These are phyloP conservation scores for Myotis pilosus DNA, from an alignment of 2,797 vertebrate species.

Conservation along the genomic window DNA sequence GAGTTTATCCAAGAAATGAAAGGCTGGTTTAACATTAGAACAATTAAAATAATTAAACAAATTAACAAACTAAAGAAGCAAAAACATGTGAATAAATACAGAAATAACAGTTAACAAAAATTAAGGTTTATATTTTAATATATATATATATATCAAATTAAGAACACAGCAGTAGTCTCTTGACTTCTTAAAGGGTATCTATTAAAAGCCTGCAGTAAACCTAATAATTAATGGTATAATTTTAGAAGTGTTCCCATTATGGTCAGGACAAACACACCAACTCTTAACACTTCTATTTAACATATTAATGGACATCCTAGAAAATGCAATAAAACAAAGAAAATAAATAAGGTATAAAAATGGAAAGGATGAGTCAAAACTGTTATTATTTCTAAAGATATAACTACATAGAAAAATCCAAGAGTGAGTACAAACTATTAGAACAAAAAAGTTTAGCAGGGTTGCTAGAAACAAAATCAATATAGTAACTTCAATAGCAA, in stretches of 20 bases:
- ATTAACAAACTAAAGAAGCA: conserved; percentile 33
- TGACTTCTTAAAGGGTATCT: conserved; percentile 21
- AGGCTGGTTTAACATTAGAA: not conserved
- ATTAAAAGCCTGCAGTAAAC: conserved; percentile 30
- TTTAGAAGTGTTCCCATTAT: conserved; percentile 38
- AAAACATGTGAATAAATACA: conserved; percentile 15
- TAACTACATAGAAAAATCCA: conserved; percentile 1
- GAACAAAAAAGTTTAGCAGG: conserved; percentile 37
- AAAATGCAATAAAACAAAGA: conserved; percentile 50
- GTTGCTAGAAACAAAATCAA: conserved; percentile 46
- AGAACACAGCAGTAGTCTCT: not conserved
- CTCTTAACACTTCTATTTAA: conserved; percentile 25
- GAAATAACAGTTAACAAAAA: conserved; percentile 40
- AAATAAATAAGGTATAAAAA: conserved; percentile 55
- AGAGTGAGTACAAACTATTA: conserved; percentile 19
- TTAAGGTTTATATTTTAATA: not conserved
- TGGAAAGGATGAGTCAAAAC: conserved; percentile 1
- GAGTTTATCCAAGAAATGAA: conserved; percentile 39
- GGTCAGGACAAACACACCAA: conserved; percentile 14
- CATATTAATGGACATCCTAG: not conserved
- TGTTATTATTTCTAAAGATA: conserved; percentile 23
- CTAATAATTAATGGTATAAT: conserved; percentile 22
- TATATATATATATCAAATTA: conserved; percentile 1
- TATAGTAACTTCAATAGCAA: conserved; percentile 19
- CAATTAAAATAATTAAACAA: conserved; percentile 19